A percentile compares a stretch with the other conserved stretches of the same genome.
Conservation (phyloP, 2,113 vertebrate species). For the Melanerpes aurifrons region DNA sequence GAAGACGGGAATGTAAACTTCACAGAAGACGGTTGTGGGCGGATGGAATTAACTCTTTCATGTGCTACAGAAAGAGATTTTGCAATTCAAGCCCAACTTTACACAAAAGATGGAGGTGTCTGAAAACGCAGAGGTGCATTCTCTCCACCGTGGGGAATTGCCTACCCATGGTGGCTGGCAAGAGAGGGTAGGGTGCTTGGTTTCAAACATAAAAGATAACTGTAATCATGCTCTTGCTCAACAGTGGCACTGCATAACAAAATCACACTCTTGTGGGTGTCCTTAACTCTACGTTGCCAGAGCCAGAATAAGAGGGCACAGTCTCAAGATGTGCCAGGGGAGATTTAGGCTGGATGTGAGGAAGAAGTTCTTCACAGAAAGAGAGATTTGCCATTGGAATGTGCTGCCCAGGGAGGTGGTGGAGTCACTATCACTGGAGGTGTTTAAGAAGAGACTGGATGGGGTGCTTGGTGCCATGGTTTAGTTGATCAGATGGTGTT, state of each 20-base stretch:
- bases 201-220: neutral
- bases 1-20: conserved; percentile 24
- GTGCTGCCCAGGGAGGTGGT: too few relatives aligned
- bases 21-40: neutral
- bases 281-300: neutral
- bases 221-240: neutral
- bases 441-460: too few relatives aligned
- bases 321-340: too few relatives aligned
- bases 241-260: neutral
- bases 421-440: too few relatives aligned
- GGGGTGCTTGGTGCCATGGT: too few relatives aligned
- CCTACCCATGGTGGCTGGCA: neutral
- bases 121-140: neutral
- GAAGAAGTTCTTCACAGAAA: too few relatives aligned
- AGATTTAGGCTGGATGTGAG: too few relatives aligned
- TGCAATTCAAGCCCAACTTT: conserved; percentile 19
- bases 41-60: neutral
- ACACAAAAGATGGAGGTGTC: neutral
- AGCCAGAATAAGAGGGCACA: neutral
- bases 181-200: neutral
- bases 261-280: neutral
- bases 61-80: neutral
- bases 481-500: too few relatives aligned
- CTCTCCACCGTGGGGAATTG: neutral
- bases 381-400: too few relatives aligned